A percentile compares a stretch with the other conserved stretches of the same genome.
phyloP scores from a whole-genome alignment of 2,888 invertebrate genomes.

The Schizaphis graminum region DNA sequence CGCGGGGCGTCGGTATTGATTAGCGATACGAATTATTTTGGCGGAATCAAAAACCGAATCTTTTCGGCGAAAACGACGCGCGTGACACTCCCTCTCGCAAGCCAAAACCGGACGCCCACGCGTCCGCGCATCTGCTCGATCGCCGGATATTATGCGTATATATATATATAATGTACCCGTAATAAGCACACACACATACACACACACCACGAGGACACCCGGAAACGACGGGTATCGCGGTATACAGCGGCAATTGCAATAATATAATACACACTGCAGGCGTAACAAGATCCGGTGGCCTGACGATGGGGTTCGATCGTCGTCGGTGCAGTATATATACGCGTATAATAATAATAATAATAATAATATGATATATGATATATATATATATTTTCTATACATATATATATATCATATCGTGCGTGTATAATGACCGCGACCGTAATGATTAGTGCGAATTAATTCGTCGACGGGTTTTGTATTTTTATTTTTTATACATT shows the following conservation, averaged over 20 bases:
- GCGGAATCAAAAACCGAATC: neutral
- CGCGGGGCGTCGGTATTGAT: too few species aligned
- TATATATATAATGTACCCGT: too few species aligned
- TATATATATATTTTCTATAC: constrained; percentile 6
- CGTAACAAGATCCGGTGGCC: neutral
- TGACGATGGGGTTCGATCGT: neutral
- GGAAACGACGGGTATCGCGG: neutral
- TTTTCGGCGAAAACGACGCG: neutral
- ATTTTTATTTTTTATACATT: neutral
- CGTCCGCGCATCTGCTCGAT: neutral
- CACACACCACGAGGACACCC: neutral
- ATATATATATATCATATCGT: constrained; percentile 65
- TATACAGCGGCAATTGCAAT: neutral
- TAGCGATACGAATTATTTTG: neutral
- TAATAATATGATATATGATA: too few species aligned
- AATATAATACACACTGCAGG: neutral
- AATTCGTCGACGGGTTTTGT: constrained; percentile 56
- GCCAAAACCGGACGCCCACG: neutral
- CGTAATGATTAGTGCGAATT: constrained; percentile 60
- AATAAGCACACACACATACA: neutral
- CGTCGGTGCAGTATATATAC: neutral
- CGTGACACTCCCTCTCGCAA: neutral
- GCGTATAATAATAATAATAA: neutral
- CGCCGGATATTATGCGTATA: too few species aligned
- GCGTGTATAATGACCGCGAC: constrained; percentile 61